Evolutionary conservation across 2,797 vertebrate genomes (phyloP), one percentile per base, ranked within the genome.

Genomic region (Gymnoscopelus braueri): DNA sequence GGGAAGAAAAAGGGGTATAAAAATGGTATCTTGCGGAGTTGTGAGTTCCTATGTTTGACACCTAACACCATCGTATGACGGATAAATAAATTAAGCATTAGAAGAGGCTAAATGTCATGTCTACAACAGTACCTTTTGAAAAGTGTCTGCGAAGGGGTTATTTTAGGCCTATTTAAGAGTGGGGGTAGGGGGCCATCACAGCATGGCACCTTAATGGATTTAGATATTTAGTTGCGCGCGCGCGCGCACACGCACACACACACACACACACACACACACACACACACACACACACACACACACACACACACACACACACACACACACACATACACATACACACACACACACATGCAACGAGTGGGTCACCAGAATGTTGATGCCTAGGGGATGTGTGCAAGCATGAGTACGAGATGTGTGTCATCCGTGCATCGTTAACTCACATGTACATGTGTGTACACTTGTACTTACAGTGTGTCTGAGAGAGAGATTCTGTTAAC

Each of bases 51-150:
- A 29, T 29, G 26, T 29, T 29, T 29, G 26, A 29, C 26, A 29
- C 2, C 2, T 29, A 29, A 29, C 26, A 29, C 26, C 26, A 29
- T 29, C 26, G 26, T 29, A 29, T 2, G 3, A 29, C 26, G 26
- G 2, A 29, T 29, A 29, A 29, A 29, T 29, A 29, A 29, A 29
- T 29, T 29, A 29, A 29, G 26, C 26, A 91, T 88, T 88, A 80
- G 82, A 88, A 86, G 85, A 69, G 81, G 85, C 83, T 75, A 9
- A 56, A 83, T 84, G 83, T 84, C 86, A 82, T 74, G 72, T 85
- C 70, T 71, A 79, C 67, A 14, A 79, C 67, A 14, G 8, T 78
- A 75, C 79, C 83, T 91, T 87, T 19, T 87, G 78, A 91, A 86
- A 74, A 70, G 74, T 74, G 65, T 67, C 74, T 0, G 19, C 77